phyloP scores from a whole-genome alignment of 2,113 vertebrate genomes.

The Oryzias celebensis region DNA sequence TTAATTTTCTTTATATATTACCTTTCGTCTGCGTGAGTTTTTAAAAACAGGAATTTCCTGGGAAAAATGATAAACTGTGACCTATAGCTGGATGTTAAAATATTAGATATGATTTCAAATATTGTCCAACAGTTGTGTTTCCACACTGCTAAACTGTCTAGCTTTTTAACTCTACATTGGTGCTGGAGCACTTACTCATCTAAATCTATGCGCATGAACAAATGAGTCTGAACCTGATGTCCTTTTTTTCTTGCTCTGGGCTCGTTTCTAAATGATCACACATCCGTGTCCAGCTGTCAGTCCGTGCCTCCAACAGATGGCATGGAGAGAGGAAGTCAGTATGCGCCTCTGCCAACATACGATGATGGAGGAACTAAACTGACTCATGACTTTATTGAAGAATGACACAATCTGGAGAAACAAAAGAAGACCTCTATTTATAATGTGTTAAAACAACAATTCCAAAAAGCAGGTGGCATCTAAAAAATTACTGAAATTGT shows the following conservation, averaged over 20 bases:
- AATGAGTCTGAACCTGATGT: slow-evolving; percentile 8
- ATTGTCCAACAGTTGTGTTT: not conserved
- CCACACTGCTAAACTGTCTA: not conserved
- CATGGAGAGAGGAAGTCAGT: slow-evolving; percentile 23
- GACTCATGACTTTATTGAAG: slow-evolving; percentile 31
- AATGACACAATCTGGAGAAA: not conserved
- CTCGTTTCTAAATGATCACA: slow-evolving; percentile 21
- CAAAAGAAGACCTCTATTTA: not conserved
- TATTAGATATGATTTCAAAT: not conserved
- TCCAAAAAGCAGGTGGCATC: too few relatives aligned
- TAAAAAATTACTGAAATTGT: too few relatives aligned
- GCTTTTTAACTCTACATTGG: not conserved
- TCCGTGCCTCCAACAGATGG: slow-evolving; percentile 42
- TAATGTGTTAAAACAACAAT: not conserved
- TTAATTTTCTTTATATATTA: too few relatives aligned
- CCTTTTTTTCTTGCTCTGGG: slow-evolving; percentile 1
- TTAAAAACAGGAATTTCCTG: too few relatives aligned
- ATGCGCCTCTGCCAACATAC: slow-evolving; percentile 25
- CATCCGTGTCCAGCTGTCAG: slow-evolving; percentile 44
- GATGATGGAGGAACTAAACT: slow-evolving; percentile 15
- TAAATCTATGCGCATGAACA: not conserved
- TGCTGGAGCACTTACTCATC: not conserved
- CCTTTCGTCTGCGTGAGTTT: too few relatives aligned
- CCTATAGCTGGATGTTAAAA: not conserved
- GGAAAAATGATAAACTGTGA: too few relatives aligned